Evolutionary conservation across 2,797 vertebrate species (phyloP).

Genomic region (Acipenser transmontanus): DNA sequence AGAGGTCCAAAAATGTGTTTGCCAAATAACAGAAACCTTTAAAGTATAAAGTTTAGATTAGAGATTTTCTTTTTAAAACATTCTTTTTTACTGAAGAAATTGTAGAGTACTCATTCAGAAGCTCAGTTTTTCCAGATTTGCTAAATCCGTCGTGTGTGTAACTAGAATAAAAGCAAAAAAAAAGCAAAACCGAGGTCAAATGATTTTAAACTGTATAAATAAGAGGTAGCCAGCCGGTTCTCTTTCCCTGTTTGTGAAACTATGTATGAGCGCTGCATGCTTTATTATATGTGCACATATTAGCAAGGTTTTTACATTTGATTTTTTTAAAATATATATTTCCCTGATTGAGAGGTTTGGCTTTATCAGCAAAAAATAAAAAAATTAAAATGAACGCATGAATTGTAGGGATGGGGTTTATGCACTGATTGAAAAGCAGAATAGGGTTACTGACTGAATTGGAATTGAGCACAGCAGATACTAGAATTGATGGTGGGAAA

Average conservation of each 20-base stretch:
- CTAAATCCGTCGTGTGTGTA: slow-evolving; percentile 24
- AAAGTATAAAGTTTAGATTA: slow-evolving; percentile 64
- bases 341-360: neutral
- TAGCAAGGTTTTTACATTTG: neutral
- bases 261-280: slow-evolving; percentile 1
- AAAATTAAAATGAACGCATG: too few relatives aligned
- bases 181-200: neutral
- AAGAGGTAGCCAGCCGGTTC: slow-evolving; percentile 10
- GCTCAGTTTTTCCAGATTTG: slow-evolving; percentile 26
- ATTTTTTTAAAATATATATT: neutral
- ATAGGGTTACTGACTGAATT: too few relatives aligned
- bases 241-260: neutral
- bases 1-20: slow-evolving; percentile 85
- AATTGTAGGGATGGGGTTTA: slow-evolving; percentile 1
- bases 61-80: slow-evolving; percentile 33
- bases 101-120: slow-evolving; percentile 28
- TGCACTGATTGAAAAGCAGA: neutral
- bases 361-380: neutral
- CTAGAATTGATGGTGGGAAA: too few relatives aligned
- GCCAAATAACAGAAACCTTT: slow-evolving; percentile 82
- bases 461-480: too few relatives aligned
- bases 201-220: slow-evolving; percentile 12
- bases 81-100: slow-evolving; percentile 24
- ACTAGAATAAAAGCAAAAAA: slow-evolving; percentile 14
- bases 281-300: neutral